Evolutionary conservation across 2,888 invertebrate genomes (phyloP).

Genomic region (Chrysina gloriosa): DNA sequence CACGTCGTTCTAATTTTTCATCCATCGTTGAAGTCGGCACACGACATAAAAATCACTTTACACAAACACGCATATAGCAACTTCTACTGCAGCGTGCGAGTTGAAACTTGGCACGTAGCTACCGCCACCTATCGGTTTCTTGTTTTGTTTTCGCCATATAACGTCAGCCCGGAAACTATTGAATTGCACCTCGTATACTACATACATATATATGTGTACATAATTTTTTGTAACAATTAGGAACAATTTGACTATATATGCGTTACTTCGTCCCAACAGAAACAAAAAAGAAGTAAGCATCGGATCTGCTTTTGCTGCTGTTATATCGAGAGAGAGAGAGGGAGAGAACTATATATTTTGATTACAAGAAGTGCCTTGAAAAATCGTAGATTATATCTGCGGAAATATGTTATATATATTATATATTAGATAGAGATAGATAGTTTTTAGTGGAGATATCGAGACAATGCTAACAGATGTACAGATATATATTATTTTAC

Average conservation of each 20-base stretch:
- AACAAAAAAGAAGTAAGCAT: slow-evolving; percentile 21
- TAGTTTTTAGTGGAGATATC: slow-evolving; percentile 56
- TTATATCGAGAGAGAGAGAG: slow-evolving; percentile 32
- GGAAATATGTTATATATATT: slow-evolving; percentile 58
- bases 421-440: too few species aligned
- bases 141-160: too few species aligned
- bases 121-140: too few species aligned
- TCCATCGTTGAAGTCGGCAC: too few species aligned
- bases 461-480: slow-evolving; percentile 58
- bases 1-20: too few species aligned
- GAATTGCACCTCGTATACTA: too few species aligned
- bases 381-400: slow-evolving; percentile 53
- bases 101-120: too few species aligned
- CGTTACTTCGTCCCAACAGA: slow-evolving; percentile 33
- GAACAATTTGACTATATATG: slow-evolving; percentile 34
- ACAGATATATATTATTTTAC: slow-evolving; percentile 63
- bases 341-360: too few species aligned
- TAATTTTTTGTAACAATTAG: slow-evolving; percentile 17
- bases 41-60: too few species aligned
- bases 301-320: slow-evolving; percentile 23
- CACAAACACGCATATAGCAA: too few species aligned
- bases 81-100: too few species aligned
- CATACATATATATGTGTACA: slow-evolving; percentile 7
- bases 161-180: too few species aligned
- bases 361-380: slow-evolving; percentile 58